Conservation (phyloP, 2,888 invertebrate genomes). For the Tipula vernalis region DNA sequence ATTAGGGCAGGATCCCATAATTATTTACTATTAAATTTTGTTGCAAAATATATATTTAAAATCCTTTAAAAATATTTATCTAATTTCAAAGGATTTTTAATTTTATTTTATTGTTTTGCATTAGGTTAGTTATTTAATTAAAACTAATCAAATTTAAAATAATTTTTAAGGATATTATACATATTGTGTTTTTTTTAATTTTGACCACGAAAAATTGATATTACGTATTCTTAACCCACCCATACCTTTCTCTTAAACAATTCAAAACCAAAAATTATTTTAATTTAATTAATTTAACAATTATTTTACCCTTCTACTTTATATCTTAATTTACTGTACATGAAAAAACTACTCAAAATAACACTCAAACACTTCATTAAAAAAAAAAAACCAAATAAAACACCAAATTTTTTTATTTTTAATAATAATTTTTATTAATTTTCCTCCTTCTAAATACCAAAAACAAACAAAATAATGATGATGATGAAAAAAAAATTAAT, state of each 20-base stretch:
- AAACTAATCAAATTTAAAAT: neutral
- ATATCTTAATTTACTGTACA: neutral
- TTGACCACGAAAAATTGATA: neutral
- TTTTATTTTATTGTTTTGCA: neutral
- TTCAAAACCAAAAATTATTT: neutral
- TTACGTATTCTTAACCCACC: too few species aligned
- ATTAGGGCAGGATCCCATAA: neutral
- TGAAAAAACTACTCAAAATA: neutral
- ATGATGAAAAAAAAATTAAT: neutral
- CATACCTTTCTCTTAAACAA: neutral
- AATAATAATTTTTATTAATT: neutral
- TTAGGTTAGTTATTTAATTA: neutral
- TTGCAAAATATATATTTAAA: neutral
- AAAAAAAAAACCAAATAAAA: neutral
- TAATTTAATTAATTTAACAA: neutral
- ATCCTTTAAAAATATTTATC: neutral
- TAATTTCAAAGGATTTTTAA: neutral
- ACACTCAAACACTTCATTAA: neutral
- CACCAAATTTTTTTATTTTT: neutral
- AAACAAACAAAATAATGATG: neutral
- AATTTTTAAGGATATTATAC: neutral
- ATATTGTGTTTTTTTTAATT: neutral
- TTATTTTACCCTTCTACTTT: neutral
- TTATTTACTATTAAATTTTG: neutral
- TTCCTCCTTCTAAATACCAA: neutral